Conservation (phyloP, 2,113 vertebrate genomes). For the Esox niger region DNA sequence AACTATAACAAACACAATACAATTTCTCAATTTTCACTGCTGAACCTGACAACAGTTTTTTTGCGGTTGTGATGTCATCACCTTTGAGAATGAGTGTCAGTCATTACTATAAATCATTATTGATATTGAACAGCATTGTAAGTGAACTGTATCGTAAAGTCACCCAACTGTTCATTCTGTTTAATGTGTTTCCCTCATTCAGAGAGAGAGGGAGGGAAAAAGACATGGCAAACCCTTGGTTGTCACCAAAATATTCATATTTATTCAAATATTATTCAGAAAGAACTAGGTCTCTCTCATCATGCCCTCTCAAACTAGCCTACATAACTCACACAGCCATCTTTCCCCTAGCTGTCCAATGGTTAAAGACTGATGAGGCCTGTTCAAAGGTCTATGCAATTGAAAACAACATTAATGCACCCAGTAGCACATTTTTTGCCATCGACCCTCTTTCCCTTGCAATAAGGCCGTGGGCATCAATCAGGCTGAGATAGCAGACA, state of each 20-base stretch:
- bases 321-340: slow-evolving; percentile 6
- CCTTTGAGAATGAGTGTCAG: too few species aligned
- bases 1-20: too few species aligned
- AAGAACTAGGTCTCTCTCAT: neutral
- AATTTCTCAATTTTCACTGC: too few species aligned
- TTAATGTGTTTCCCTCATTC: too few species aligned
- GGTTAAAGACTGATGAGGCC: slow-evolving; percentile 69
- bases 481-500: slow-evolving; percentile 64
- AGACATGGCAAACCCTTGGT: neutral
- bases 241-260: neutral
- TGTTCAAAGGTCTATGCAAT: slow-evolving; percentile 65
- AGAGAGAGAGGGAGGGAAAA: neutral
- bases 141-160: too few species aligned
- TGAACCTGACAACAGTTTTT: too few species aligned
- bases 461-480: slow-evolving; percentile 71
- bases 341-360: slow-evolving; percentile 52
- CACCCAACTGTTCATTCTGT: too few species aligned
- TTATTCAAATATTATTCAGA: neutral
- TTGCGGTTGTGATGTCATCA: too few species aligned
- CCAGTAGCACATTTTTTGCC: slow-evolving; percentile 69
- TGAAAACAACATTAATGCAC: slow-evolving; percentile 66
- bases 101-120: too few species aligned
- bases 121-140: too few species aligned
- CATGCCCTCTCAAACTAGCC: neutral
- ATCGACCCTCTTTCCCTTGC: slow-evolving; percentile 60